Conservation (phyloP, 2,113 vertebrate species). For the Peromyscus polionotus region DNA sequence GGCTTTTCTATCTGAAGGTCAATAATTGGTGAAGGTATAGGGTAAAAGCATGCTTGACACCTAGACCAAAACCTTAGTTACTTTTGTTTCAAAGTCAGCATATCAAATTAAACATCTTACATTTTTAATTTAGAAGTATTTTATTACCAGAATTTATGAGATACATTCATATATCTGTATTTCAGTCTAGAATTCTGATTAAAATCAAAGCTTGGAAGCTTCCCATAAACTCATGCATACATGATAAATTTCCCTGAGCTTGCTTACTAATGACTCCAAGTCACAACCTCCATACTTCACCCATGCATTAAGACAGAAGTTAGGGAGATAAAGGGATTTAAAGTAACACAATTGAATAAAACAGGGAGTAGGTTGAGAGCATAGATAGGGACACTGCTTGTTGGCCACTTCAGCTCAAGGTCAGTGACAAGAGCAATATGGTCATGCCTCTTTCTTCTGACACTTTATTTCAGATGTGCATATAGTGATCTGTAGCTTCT, state of each 20-base stretch:
- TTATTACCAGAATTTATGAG: slow-evolving; percentile 4
- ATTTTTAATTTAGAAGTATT: slow-evolving; percentile 21
- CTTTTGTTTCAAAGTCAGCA: slow-evolving; percentile 37
- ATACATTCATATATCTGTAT: neutral
- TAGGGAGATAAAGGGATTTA: neutral
- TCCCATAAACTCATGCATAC: slow-evolving; percentile 6
- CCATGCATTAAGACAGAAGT: neutral
- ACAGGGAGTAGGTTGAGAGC: neutral
- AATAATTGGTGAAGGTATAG: neutral
- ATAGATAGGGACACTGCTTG: neutral
- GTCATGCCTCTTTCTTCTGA: neutral
- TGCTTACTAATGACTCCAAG: neutral
- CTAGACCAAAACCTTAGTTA: neutral
- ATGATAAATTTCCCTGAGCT: neutral
- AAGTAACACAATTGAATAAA: neutral
- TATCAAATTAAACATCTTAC: slow-evolving; percentile 34
- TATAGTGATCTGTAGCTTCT: neutral
- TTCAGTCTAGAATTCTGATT: slow-evolving; percentile 33
- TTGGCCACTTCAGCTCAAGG: neutral
- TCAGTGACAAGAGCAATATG: neutral
- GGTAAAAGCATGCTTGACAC: neutral
- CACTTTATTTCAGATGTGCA: neutral
- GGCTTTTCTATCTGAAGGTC: neutral
- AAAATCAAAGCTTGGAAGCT: slow-evolving; percentile 47
- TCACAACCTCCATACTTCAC: neutral